A percentile compares a stretch with the other conserved stretches of the same genome.
phyloP scores from a whole-genome alignment of 2,797 vertebrate genomes.

The Pampus argenteus region DNA sequence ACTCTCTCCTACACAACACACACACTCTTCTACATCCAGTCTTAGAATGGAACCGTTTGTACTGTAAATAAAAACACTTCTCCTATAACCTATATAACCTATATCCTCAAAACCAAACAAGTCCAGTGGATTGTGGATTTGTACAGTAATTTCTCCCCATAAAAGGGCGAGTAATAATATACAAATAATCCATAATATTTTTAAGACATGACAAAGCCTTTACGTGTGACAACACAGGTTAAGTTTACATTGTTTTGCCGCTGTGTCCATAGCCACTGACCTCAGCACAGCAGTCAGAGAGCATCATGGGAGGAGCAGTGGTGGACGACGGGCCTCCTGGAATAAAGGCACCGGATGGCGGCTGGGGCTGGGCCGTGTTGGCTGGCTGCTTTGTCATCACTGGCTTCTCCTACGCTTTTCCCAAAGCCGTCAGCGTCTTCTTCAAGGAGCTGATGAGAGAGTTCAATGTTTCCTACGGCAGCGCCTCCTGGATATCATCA shows the following conservation, averaged over 20 bases:
- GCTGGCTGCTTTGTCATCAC: slow-evolving; percentile 93
- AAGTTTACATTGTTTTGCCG: not conserved
- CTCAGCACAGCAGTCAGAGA: slow-evolving; percentile 40
- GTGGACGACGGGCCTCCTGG: slow-evolving; percentile 86
- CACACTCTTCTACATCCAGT: not conserved
- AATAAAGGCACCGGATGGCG: slow-evolving; percentile 92
- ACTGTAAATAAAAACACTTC: not conserved
- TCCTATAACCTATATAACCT: too few relatives aligned
- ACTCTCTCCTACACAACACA: not conserved
- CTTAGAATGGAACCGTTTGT: not conserved
- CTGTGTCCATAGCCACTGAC: slow-evolving; percentile 20
- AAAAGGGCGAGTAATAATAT: too few relatives aligned
- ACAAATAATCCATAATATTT: too few relatives aligned
- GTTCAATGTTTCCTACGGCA: slow-evolving; percentile 92
- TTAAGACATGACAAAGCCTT: too few relatives aligned
- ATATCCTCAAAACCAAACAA: not conserved
- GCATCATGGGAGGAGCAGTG: slow-evolving; percentile 91
- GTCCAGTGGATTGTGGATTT: not conserved
- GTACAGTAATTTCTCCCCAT: too few relatives aligned
- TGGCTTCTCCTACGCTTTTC: slow-evolving; percentile 97
- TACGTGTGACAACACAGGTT: not conserved
- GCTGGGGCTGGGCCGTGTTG: slow-evolving; percentile 95
- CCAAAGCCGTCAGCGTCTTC: slow-evolving; percentile 96
- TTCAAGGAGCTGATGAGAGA: slow-evolving; percentile 95
- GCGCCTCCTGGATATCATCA: slow-evolving; percentile 96